Base-by-base conservation (phyloP, 2,113 vertebrate genomes). In the Carollia perspicillata region DNA sequence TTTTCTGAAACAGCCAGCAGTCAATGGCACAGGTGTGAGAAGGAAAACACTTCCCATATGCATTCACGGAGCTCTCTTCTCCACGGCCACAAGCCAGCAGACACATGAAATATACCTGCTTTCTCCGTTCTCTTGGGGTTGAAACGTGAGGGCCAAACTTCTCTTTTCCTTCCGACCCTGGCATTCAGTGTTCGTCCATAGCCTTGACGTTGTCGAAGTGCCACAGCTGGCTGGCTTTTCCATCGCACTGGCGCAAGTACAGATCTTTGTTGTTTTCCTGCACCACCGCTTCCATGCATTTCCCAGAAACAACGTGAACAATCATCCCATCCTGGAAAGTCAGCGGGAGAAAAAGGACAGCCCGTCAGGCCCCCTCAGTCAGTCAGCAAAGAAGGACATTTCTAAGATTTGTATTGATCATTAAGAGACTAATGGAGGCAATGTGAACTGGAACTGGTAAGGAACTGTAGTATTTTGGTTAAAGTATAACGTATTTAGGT, bases 271-370 rank as follows among this genome's bases (percentile, higher is more conserved):
- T 95, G 44, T 92, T 97, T 89, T 97, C 98, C 8, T 96, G 98
- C 71, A 96, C 97, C 14, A 96, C 93, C 49, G 99, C 99, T 96
- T 99, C 99, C 94, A 99, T 96, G 98, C 99, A 99, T 95, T 99
- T 98, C 87, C 99, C 99, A 80, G 99, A 99, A 96, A 98, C 97
- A 47, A 98, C 44, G 47, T 99, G 99, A 71, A 99, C 95, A 18
- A 99, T 98, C 96, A 98, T 98, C 89, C 99, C 99, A 89, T 98
- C 98, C 99, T 99, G 95, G 80, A 91, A 93, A 87, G 71, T 37
- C 93, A 98, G 93, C 65, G 53, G 77, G 93, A 22, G 18, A 26
- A 95, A 44, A 78, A 66, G 17, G 8, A 20, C 53, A 89, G 14
- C 22, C 28, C 78, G 18, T 51, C 40, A 83, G 4, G 42, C 30